Evolutionary conservation across 2,888 invertebrate genomes (phyloP), one percentile per base, ranked within the genome.

Genomic region (Meiosimyza platycephala): DNA sequence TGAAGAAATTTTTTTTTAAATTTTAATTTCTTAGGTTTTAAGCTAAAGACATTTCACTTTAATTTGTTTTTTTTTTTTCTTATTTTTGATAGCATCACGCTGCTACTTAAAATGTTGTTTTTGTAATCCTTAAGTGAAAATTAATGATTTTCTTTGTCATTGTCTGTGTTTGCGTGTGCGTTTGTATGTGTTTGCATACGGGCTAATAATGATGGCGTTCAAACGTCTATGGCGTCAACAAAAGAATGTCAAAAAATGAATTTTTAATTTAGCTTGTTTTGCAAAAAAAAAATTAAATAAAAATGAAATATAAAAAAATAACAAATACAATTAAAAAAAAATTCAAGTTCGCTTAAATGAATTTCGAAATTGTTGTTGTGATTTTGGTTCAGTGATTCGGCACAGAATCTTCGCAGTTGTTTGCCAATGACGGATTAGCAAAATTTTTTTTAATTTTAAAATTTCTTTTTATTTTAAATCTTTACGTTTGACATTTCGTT

Each of bases 341-440:
- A 47, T 16, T 18, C 16, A 40, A 40, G 48, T 18, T 40, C 18
- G 16, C 12, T 57, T 57, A 16, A 18, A 22, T 15, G 28, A 28
- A 57, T 28, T 57, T 28, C 3, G 1, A 40, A 40, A 22, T 57
- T 57, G 13, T 57, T 57, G 13, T 28, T 55, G 1, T 55, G 11
- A 55, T 57, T 18, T 57, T 18, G 18, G 3, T 64, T 51, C 3
- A 9, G 22, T 50, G 4, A 28, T 64, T 6, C n/a, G 18, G 40
- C 40, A 40, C 11, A 62, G 48, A 15, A 63, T 63, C 63, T 63
- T 47, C 63, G 63, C 63, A 63, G 63, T 63, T 63, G 62, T 22
- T 11, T 62, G 48, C n/a, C 40, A 63, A 63, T 63, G 63, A 63
- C 47, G 63, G 47, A 63, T 63, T 63, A 28, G 22, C 12, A 13